A percentile compares a stretch with the other conserved stretches of the same genome.
Evolutionary conservation across 2,888 invertebrate genomes (phyloP).

Genomic region (Gari tellinella): DNA sequence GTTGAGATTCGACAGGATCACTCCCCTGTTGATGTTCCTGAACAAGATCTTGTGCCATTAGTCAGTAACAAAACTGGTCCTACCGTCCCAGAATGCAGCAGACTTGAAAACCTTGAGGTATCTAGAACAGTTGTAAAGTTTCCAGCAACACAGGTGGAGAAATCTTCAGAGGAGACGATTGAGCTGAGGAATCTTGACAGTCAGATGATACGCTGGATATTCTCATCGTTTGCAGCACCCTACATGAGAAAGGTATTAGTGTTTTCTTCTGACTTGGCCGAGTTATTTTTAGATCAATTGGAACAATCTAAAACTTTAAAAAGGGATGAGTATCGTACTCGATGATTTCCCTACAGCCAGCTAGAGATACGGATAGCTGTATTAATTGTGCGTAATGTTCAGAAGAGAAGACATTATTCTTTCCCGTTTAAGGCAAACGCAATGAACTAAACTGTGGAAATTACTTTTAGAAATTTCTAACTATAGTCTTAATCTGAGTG

Average conservation of each 20-base stretch:
- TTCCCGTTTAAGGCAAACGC: too few species aligned
- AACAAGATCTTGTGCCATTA: slow-evolving; percentile 50
- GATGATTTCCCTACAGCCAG: too few species aligned
- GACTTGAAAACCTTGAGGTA: slow-evolving; percentile 51
- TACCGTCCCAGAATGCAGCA: slow-evolving; percentile 33
- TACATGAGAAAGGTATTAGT: slow-evolving; percentile 63
- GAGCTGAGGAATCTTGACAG: slow-evolving; percentile 67
- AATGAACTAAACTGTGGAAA: too few species aligned
- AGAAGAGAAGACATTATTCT: too few species aligned
- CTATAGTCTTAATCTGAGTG: too few species aligned
- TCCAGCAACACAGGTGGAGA: slow-evolving; percentile 54
- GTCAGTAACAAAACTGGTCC: slow-evolving; percentile 8
- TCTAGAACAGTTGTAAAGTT: slow-evolving; percentile 58
- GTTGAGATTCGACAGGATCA: slow-evolving; percentile 35
- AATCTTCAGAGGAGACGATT: slow-evolving; percentile 62
- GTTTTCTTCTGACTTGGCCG: too few species aligned
- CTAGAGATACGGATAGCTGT: too few species aligned
- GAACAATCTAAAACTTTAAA: too few species aligned
- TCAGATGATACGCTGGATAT: slow-evolving; percentile 65
- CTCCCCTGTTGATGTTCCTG: slow-evolving; percentile 15
- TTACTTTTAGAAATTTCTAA: too few species aligned
- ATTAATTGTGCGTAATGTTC: too few species aligned
- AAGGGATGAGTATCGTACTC: too few species aligned
- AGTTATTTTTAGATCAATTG: too few species aligned
- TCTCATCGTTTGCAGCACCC: slow-evolving; percentile 73